These are phyloP conservation scores for Isichthys henryi DNA, from an alignment of 2,113 vertebrate genomes.

Conservation along the genomic window DNA sequence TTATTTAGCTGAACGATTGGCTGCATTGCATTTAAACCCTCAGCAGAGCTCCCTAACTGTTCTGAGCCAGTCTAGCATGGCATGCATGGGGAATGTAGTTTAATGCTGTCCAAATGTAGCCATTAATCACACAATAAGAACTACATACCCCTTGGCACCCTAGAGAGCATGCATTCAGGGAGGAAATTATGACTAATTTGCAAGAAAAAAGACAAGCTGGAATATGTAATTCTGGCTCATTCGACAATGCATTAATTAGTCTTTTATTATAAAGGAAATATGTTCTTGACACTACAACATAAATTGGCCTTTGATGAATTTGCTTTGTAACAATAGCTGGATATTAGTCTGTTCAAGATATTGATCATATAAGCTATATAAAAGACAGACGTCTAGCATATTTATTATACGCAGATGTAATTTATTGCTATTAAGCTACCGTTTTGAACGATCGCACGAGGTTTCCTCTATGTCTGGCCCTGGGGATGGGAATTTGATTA, in stretches of 20 bases:
- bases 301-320: neutral
- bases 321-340: neutral
- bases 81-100: neutral
- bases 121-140: neutral
- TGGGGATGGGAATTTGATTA: neutral
- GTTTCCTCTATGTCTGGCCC: neutral
- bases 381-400: neutral
- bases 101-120: neutral
- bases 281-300: neutral
- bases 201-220: neutral
- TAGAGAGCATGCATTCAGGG: neutral
- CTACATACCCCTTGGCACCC: neutral
- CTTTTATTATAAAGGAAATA: neutral
- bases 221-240: neutral
- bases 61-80: neutral
- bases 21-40: neutral
- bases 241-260: neutral
- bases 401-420: neutral
- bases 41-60: neutral
- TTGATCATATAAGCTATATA: neutral
- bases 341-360: neutral
- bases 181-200: constrained; percentile 11
- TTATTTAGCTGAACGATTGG: neutral
- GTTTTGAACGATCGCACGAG: neutral
- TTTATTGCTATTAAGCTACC: neutral